Base-by-base conservation (phyloP, 2,888 invertebrate genomes). In the Macroteleia sp. region DNA sequence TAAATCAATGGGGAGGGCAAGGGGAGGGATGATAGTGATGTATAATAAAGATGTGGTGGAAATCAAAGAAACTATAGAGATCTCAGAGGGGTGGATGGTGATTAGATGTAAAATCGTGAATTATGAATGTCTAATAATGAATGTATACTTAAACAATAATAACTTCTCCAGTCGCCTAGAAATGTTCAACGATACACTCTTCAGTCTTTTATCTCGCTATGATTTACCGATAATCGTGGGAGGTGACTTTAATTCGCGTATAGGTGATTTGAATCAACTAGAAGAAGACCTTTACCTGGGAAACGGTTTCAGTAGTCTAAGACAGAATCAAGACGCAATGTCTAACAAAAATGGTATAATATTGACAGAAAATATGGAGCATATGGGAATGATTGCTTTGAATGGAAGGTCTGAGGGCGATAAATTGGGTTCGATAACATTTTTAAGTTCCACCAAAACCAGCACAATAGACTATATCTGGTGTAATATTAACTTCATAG, bases 201-300 rank as follows among this genome's bases (percentile, higher is more conserved):
- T 20, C 8, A 16, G 19, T 6, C 16, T 42, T 5, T 8, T 5
- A 42, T 12, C 4, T 17, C 12, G 14, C 1, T 42, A 20, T 14
- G 16, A 48, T 28, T 1, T 48, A 28, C 48, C 48, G 1, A 30
- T 48, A n/a, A 28, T 48, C 14, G 28, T 50, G 8, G 32, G 50
- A n/a, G 50, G 32, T 10, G 50, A 50, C 32, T 50, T 50, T n/a
- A 50, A 50, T 10, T 28, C 50, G n/a, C 10, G 34, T 3, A 20
- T 50, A 5, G 32, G 50, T 3, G 14, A 1, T 25, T 19, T 50
- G 9, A 50, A 50, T 19, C 50, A 50, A 10, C 50, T 50, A 14
- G 50, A 50, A 1, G 6, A 8, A 6, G 50, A n/a, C 3, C 1
- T 50, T 3, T 5, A 3, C 2, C 2, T 2, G 5, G 50, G 17